Conservation (phyloP, 2,888 invertebrate genomes). For the Thelaira solivaga region DNA sequence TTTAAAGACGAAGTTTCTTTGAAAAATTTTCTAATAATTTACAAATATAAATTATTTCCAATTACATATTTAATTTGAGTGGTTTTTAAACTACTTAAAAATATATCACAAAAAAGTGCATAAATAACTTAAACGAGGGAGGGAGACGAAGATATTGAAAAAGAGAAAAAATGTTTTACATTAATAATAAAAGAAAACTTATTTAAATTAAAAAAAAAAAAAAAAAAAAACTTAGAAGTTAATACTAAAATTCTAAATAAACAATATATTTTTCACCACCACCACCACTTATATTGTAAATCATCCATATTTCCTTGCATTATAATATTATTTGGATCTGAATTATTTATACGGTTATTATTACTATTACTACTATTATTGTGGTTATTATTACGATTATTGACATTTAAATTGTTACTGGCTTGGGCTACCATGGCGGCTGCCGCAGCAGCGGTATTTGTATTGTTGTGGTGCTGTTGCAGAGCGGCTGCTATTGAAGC, state of each 20-base stretch:
- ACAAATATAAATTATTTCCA: slow-evolving; percentile 8
- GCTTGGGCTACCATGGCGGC: slow-evolving; percentile 79
- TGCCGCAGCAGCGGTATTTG: slow-evolving; percentile 79
- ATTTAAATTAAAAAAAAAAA: neutral
- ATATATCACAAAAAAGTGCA: slow-evolving; percentile 59
- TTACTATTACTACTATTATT: slow-evolving; percentile 62
- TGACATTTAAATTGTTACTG: slow-evolving; percentile 67
- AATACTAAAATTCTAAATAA: slow-evolving; percentile 7
- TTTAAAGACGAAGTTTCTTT: too few species aligned
- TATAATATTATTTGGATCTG: slow-evolving; percentile 73
- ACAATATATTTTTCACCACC: slow-evolving; percentile 70
- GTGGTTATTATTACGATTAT: slow-evolving; percentile 61
- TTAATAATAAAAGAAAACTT: too few species aligned
- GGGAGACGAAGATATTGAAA: slow-evolving; percentile 2
- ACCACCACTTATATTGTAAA: slow-evolving; percentile 76
- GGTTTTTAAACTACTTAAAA: slow-evolving; percentile 52
- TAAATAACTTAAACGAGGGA: slow-evolving; percentile 39
- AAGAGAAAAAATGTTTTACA: slow-evolving; percentile 2
- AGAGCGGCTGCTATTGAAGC: slow-evolving; percentile 77
- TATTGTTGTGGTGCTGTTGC: slow-evolving; percentile 66
- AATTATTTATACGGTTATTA: slow-evolving; percentile 64
- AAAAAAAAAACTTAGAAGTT: neutral
- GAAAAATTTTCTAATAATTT: slow-evolving; percentile 26
- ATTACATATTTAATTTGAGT: neutral
- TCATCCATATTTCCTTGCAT: slow-evolving; percentile 76